phyloP scores from a whole-genome alignment of 2,797 vertebrate species.

The Heliangelus exortis region DNA sequence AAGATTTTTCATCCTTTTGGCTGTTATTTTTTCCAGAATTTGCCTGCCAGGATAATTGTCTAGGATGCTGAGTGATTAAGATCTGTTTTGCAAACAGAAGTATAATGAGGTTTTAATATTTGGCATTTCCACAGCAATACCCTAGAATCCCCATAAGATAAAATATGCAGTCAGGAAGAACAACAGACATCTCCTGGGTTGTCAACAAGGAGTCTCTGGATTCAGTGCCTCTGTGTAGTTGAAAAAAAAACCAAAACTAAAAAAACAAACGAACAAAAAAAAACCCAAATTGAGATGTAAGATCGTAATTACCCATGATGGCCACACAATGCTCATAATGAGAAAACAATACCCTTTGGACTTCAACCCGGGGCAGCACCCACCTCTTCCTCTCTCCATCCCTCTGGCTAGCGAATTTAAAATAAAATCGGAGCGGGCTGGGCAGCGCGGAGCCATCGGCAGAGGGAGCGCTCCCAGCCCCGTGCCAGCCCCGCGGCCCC shows the following conservation, averaged over 20 bases:
- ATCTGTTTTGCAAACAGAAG: constrained; percentile 56
- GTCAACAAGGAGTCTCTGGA: constrained; percentile 39
- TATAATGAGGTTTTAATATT: constrained; percentile 54
- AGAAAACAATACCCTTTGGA: constrained; percentile 43
- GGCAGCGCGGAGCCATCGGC: background rate
- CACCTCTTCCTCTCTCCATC: background rate
- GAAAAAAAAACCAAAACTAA: background rate
- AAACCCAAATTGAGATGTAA: background rate
- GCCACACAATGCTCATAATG: constrained; percentile 24
- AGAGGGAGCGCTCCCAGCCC: background rate
- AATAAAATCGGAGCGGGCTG: background rate
- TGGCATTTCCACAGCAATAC: constrained; percentile 52
- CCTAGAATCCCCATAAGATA: constrained; percentile 29
- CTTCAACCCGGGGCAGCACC: constrained; percentile 11
- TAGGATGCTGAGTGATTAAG: background rate
- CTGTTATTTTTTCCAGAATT: constrained; percentile 36
- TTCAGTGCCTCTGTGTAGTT: background rate
- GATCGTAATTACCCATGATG: constrained; percentile 2
- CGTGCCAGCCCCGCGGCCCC: background rate
- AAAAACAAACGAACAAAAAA: too few relatives aligned
- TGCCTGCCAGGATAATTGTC: constrained; percentile 44
- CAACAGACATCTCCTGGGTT: constrained; percentile 9
- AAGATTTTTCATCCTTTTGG: constrained; percentile 17
- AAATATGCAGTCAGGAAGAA: constrained; percentile 23
- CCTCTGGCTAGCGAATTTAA: background rate